phyloP scores from a whole-genome alignment of 2,797 vertebrate species.

The Syngnathus acus region DNA sequence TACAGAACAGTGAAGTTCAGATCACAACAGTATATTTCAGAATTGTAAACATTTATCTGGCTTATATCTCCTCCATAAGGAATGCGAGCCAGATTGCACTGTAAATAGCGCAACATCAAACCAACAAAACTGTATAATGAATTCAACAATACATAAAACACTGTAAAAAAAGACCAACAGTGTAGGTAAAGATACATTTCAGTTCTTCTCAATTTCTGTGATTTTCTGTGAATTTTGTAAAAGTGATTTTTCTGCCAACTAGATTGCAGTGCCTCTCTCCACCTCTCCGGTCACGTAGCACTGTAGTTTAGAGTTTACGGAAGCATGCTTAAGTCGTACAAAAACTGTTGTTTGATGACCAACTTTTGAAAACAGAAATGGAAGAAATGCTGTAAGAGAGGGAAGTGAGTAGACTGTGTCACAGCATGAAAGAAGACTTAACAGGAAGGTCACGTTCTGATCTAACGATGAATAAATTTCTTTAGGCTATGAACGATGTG shows the following conservation, averaged over 20 bases:
- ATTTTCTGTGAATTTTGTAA: neutral
- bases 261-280: neutral
- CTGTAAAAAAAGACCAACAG: neutral
- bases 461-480: neutral
- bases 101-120: neutral
- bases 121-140: neutral
- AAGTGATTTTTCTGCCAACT: neutral
- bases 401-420: neutral
- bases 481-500: conserved; percentile 1
- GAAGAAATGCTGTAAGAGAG: neutral
- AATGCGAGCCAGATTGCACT: neutral
- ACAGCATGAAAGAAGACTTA: neutral
- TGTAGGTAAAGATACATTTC: neutral
- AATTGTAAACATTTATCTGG: neutral
- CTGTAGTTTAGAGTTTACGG: neutral
- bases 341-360: neutral
- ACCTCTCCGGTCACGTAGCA: neutral
- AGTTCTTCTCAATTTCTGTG: neutral
- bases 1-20: neutral
- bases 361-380: neutral
- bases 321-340: neutral
- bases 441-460: neutral
- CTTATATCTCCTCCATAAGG: neutral
- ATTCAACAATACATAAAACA: conserved; percentile 30
- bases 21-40: neutral